These are phyloP conservation scores for Drosophila mayri DNA, from an alignment of 1,140 invertebrate genomes.

Conservation along the genomic window DNA sequence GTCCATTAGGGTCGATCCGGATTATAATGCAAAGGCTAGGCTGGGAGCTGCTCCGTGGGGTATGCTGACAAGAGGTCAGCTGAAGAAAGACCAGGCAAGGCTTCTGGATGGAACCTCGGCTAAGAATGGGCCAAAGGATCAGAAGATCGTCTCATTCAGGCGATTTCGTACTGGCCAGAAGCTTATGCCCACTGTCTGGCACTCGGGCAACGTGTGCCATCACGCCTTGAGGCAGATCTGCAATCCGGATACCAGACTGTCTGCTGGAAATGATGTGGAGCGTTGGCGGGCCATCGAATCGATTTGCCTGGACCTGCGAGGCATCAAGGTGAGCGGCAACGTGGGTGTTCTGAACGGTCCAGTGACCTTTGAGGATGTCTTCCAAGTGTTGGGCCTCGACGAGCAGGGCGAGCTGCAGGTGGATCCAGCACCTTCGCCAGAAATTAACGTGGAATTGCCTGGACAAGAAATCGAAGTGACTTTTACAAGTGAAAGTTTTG, in stretches of 20 bases:
- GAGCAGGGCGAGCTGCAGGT: background rate
- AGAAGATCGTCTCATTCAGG: too few relatives aligned
- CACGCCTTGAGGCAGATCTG: background rate
- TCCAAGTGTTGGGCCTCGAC: constrained; percentile 3
- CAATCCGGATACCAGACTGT: background rate
- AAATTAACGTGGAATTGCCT: background rate
- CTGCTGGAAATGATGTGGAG: background rate
- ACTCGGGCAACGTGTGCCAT: background rate
- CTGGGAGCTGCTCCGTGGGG: background rate
- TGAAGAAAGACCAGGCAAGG: background rate
- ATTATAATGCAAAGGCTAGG: background rate
- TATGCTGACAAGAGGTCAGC: background rate
- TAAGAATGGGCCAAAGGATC: background rate
- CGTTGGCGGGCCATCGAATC: constrained; percentile 8
- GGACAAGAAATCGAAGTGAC: too few relatives aligned
- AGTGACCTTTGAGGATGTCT: constrained; percentile 10
- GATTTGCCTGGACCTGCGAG: background rate
- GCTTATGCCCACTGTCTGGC: background rate
- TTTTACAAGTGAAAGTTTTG: background rate
- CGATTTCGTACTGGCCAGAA: background rate
- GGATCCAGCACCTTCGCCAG: background rate
- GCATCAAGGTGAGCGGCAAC: background rate
- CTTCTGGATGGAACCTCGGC: background rate
- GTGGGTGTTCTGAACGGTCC: constrained; percentile 2
- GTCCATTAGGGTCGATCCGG: background rate